Evolutionary conservation across 2,113 vertebrate species (phyloP), one percentile per base, ranked within the genome.

Genomic region (Neolamprologus longior): DNA sequence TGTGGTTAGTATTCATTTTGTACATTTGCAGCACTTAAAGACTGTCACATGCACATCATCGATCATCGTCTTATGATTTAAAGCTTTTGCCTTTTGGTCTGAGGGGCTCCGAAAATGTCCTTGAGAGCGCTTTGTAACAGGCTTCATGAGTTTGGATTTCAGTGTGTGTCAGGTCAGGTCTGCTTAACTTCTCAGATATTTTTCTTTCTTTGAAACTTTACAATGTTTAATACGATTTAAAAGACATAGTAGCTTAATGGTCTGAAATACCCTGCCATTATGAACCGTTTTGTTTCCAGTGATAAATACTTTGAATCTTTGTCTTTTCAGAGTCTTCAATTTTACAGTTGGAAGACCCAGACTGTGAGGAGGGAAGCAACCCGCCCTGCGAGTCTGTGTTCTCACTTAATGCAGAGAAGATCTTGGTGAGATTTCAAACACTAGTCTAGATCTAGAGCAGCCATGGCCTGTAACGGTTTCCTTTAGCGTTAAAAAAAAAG

Each of bases 401-500:
- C 89, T 98, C 98, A 8, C 96, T 98, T 17, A 98, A 98, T 54
- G 98, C 99, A 19, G 99, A 99, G 88, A 99, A 99, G 94, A 97
- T 99, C 87, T 94, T 99, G 97, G 99, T 99, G 96, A 89, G 97
- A 79, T 31, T 11, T 17, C 15, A 26, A 28, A 35, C 42, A 11
- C 6, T 28, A 21, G 24, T 52, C 35, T 45, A 47, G 37, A 78
- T 53, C 1, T 31, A 19, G 6, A 58, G 42, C 40, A 81, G 26
- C 10, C 3, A 17, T 15, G 4, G 37, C 9, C 14, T 71, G 10
- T 52, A 61, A 54, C 17, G 1, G 17, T 81, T 80, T 68, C 26
- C 9, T 81, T 28, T 6, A 40, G 2, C 21, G 2, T 55, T 12
- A 4, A 12, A 31, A 68, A 26, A 47, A 8, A 14, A n/a, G 21